Evolutionary conservation across 2,797 vertebrate species (phyloP).

Genomic region (Megalops cyprinoides): DNA sequence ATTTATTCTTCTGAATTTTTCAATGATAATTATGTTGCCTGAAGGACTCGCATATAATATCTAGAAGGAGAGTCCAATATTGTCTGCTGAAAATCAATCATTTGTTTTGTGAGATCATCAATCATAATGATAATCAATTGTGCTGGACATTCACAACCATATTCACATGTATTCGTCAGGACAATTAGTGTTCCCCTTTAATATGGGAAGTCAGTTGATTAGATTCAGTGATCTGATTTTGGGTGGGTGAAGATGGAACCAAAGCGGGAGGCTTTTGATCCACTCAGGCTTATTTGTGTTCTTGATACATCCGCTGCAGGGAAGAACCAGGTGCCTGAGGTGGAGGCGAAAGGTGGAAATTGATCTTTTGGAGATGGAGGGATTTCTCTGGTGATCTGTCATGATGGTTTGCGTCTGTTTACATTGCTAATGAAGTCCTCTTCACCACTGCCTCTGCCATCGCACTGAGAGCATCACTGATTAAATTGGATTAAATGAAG

Average conservation of each 20-base stretch:
- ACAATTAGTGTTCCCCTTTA: neutral
- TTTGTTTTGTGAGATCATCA: neutral
- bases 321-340: neutral
- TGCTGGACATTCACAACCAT: neutral
- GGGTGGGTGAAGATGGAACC: neutral
- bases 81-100: neutral
- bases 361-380: neutral
- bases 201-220: neutral
- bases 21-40: neutral
- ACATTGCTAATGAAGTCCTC: slow-evolving; percentile 5
- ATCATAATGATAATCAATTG: neutral
- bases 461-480: slow-evolving; percentile 8
- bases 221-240: neutral
- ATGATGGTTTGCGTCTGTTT: no score
- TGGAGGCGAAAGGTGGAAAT: neutral
- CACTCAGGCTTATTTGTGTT: neutral
- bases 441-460: neutral
- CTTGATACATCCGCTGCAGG: neutral
- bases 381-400: slow-evolving; percentile 16
- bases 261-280: neutral
- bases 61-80: neutral
- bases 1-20: neutral
- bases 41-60: neutral
- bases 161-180: neutral
- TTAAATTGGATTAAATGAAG: neutral